Percentiles rank a stretch among this genome's conserved stretches.
These are phyloP conservation scores for Hormiphora californensis DNA, from an alignment of 37 sponge, comb jelly and placozoan species.

Conservation along the genomic window DNA sequence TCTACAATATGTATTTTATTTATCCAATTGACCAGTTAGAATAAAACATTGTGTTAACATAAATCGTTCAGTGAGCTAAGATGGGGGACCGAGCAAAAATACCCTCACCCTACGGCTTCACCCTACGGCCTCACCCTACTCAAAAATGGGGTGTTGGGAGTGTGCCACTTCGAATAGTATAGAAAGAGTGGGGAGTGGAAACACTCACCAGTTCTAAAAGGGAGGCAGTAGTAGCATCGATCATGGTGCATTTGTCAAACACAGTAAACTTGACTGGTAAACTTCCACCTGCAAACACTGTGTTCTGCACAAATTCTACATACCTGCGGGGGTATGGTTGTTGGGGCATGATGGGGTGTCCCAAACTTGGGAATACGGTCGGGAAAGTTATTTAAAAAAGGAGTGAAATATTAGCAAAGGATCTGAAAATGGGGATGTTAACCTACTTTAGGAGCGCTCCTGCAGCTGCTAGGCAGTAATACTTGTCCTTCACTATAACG, in stretches of 20 bases:
- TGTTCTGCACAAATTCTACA: constrained; percentile 93
- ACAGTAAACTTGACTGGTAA: background rate
- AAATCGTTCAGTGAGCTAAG: too few relatives aligned
- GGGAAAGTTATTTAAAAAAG: background rate
- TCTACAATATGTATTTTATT: too few relatives aligned
- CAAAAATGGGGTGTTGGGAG: background rate
- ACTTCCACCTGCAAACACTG: constrained; percentile 72
- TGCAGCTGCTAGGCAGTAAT: constrained; percentile 86
- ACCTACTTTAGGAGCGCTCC: constrained; percentile 62
- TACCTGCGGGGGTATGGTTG: constrained; percentile 69
- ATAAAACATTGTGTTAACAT: too few relatives aligned
- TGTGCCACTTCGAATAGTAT: background rate
- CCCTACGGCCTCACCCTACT: too few relatives aligned
- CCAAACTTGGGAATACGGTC: background rate
- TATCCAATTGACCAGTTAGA: too few relatives aligned
- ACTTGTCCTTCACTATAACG: constrained; percentile 85
- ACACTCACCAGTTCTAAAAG: constrained; percentile 67
- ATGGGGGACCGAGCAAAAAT: too few relatives aligned
- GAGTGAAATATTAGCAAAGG: background rate
- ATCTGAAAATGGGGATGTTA: background rate
- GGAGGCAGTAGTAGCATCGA: constrained; percentile 81
- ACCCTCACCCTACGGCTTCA: too few relatives aligned
- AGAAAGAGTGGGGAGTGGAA: too few relatives aligned
- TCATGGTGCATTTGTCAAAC: constrained; percentile 14
- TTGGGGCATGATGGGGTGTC: background rate